Percentiles rank a stretch among this genome's conserved stretches.
These are phyloP conservation scores for Piscicola geometra DNA, from an alignment of 2,888 invertebrate genomes.

Conservation along the genomic window DNA sequence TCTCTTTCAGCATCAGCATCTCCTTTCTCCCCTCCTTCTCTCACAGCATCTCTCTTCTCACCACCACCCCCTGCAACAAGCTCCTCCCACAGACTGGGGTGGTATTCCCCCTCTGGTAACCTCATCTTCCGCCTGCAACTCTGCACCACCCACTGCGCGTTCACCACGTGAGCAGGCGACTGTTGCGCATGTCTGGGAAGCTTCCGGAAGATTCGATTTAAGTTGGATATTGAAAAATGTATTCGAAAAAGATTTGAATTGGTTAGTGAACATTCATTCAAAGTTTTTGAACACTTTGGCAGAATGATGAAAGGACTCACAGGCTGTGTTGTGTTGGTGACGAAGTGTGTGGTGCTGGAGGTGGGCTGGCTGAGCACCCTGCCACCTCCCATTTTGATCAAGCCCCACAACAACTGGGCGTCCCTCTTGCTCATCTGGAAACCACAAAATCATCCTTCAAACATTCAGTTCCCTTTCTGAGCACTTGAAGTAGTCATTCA, in stretches of 20 bases:
- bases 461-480: not conserved
- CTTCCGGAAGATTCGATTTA: no score
- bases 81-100: not conserved
- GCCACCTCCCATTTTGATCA: conserved; percentile 82
- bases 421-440: conserved; percentile 60
- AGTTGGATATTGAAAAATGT: no score
- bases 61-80: no score
- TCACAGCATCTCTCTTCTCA: not conserved
- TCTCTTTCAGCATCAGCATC: not conserved
- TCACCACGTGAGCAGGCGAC: not conserved
- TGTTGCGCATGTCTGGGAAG: no score
- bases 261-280: no score
- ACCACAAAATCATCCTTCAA: conserved; percentile 43
- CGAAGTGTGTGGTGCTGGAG: conserved; percentile 74
- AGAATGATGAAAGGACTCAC: no score
- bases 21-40: not conserved
- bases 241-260: no score
- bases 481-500: not conserved
- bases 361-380: conserved; percentile 59
- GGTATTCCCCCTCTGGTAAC: not conserved
- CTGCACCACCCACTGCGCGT: not conserved
- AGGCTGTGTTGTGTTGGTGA: conserved; percentile 55
- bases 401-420: conserved; percentile 72
- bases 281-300: no score
- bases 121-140: not conserved